A percentile compares a stretch with the other conserved stretches of the same genome.
Evolutionary conservation across 2,113 vertebrate species (phyloP).

Genomic region (Gallinago undulata): DNA sequence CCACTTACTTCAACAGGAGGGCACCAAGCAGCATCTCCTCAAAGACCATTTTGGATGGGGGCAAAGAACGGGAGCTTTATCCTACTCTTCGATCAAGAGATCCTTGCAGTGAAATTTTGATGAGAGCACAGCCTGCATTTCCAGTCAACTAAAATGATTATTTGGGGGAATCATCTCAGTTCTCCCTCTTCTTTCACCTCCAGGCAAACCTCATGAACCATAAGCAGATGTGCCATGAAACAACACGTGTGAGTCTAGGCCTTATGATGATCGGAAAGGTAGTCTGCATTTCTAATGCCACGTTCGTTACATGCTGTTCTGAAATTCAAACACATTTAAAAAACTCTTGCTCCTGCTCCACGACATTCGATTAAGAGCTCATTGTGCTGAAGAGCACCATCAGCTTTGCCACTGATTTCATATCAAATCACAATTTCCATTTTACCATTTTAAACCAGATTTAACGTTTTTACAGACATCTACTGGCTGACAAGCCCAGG

Average conservation of each 20-base stretch:
- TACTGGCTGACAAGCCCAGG: not conserved
- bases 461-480: not conserved
- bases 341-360: not conserved
- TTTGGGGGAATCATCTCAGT: not conserved
- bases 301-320: not conserved
- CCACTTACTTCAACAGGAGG: not conserved
- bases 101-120: not conserved
- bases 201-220: not conserved
- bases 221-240: not conserved
- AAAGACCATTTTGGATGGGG: not conserved
- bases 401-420: not conserved
- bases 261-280: not conserved
- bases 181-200: not conserved
- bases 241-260: not conserved
- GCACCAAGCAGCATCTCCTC: not conserved
- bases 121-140: not conserved
- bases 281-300: not conserved
- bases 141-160: not conserved
- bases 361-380: not conserved
- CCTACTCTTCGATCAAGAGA: not conserved
- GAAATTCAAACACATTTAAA: not conserved
- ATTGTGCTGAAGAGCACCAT: not conserved
- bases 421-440: not conserved
- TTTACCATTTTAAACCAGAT: not conserved
- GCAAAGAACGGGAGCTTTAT: not conserved